These are phyloP conservation scores for Diadegma fenestrale DNA, from an alignment of 2,888 invertebrate genomes.

Conservation along the genomic window DNA sequence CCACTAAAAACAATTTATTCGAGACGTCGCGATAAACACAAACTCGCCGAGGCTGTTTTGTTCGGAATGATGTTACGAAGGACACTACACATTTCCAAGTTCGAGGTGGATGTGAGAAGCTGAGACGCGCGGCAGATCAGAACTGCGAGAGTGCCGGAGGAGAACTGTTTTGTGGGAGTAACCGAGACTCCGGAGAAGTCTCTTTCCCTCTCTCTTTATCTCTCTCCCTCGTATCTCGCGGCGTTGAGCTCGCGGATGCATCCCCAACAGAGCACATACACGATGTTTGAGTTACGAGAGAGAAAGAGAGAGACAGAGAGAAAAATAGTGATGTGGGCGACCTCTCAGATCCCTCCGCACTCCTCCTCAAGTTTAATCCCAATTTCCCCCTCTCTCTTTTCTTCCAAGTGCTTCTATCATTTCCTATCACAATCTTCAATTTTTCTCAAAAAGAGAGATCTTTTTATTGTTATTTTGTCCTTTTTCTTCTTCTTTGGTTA, in stretches of 20 bases:
- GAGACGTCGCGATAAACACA: too few relatives aligned
- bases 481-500: too few relatives aligned
- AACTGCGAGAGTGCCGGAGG: slow-evolving; percentile 38
- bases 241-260: slow-evolving; percentile 32
- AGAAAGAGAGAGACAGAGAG: slow-evolving; percentile 8
- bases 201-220: slow-evolving; percentile 25
- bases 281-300: neutral
- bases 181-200: slow-evolving; percentile 38
- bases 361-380: slow-evolving; percentile 54
- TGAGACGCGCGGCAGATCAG: slow-evolving; percentile 33
- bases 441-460: too few relatives aligned
- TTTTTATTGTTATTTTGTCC: too few relatives aligned
- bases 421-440: slow-evolving; percentile 1
- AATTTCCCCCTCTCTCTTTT: slow-evolving; percentile 32
- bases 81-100: slow-evolving; percentile 6
- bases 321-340: slow-evolving; percentile 31
- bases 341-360: slow-evolving; percentile 23
- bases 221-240: slow-evolving; percentile 19
- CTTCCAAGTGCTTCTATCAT: slow-evolving; percentile 1
- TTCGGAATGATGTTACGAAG: neutral
- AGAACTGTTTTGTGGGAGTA: slow-evolving; percentile 54
- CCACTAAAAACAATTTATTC: neutral
- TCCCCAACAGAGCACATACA: slow-evolving; percentile 31
- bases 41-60: neutral
- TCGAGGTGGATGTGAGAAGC: neutral